Evolutionary conservation across 2,797 vertebrate genomes (phyloP), one percentile per base, ranked within the genome.

Genomic region (Protosalanx chinensis): DNA sequence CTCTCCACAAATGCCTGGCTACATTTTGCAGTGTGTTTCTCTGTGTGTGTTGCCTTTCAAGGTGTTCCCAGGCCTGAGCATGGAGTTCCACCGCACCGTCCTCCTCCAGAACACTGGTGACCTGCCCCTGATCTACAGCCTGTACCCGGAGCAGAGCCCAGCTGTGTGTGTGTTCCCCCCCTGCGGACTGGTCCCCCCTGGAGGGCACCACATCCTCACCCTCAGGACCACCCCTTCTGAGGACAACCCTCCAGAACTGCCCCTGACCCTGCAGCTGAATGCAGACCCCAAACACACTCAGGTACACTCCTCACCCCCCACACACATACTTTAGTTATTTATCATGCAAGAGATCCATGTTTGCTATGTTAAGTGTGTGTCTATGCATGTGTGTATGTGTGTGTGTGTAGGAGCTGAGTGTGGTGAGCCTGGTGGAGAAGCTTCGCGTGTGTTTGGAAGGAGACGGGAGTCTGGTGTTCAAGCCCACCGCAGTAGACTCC

Each of bases 201-300:
- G 90, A 33, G 72, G 84, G 56, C 94, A 97, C 74, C 95, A 96
- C 88, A 92, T 99, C 86, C 86, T 98, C 72, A 87, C 92, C 18
- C 74, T 96, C 71, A 93, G 89, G 79, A 88, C 93, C 59, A 89
- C 76, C 65, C 94, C 96, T 18, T 76, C 81, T 62, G 88, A 90
- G 27, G 88, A 89, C 37, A 68, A 79, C 58, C 89, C 82, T 2
- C 81, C 84, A 69, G 23, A 87, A 53, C 91, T 94, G 15, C 63
- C 63, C 53, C 70, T 99, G 53, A 77, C 80, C 46, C 77, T 99
- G 79, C 89, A 93, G 70, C 89, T 98, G 64, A 99, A 99, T 73
- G 92, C 89, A 80, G 85, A 70, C 10, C 79, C 89, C 64, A 84
- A 88, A 51, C 89, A 93, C 82, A 91, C 86, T 51, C 89, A 95